phyloP scores from a whole-genome alignment of 2,888 invertebrate genomes.

The Fragum fragum region DNA sequence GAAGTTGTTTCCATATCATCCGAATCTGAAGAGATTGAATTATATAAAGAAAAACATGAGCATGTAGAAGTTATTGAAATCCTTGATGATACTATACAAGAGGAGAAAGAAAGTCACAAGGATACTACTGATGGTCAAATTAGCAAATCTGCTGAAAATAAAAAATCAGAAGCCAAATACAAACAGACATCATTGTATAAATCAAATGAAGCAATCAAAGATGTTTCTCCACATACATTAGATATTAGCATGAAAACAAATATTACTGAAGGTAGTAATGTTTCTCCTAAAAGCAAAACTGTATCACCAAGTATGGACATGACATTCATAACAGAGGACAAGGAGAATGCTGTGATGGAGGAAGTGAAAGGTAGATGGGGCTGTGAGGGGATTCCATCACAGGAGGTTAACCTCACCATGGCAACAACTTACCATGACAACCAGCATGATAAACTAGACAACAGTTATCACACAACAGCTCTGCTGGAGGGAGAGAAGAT shows the following conservation, averaged over 20 bases:
- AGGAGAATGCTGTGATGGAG: conserved; percentile 21
- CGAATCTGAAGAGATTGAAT: neutral
- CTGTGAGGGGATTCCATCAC: conserved; percentile 25
- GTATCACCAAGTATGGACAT: neutral
- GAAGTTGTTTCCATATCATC: neutral
- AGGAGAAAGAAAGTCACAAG: too few relatives aligned
- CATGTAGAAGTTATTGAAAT: too few relatives aligned
- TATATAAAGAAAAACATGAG: neutral
- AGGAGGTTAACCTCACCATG: conserved; percentile 44
- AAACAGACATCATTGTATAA: neutral
- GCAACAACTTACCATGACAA: conserved; percentile 30
- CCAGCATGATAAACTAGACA: neutral
- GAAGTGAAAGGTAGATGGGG: conserved; percentile 38
- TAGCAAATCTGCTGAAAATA: too few relatives aligned
- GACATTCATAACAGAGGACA: conserved; percentile 14
- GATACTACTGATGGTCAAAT: too few relatives aligned
- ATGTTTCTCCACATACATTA: neutral
- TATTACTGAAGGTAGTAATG: neutral
- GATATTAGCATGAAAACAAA: neutral
- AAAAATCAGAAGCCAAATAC: neutral
- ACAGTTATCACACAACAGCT: neutral
- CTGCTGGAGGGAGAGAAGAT: conserved; percentile 38
- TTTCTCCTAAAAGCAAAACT: neutral
- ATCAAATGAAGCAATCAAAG: neutral
- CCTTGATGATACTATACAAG: too few relatives aligned